Conservation (phyloP, 92 coral and sea anemone genomes). For the Zoanthus sansibaricus region DNA sequence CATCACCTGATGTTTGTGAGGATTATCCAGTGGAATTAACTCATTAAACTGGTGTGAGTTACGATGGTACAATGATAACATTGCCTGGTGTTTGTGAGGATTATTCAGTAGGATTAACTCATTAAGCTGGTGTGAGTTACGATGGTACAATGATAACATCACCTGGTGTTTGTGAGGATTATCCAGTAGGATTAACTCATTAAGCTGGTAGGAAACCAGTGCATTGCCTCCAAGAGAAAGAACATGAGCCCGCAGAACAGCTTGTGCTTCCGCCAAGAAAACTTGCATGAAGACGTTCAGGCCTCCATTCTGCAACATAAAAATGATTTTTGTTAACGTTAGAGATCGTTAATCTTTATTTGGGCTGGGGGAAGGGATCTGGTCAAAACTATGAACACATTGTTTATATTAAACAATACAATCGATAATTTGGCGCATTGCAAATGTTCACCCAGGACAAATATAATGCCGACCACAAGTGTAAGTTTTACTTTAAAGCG, state of each 20-base stretch:
- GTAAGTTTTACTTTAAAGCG: too few species aligned
- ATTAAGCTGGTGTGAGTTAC: constrained; percentile 64
- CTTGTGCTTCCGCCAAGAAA: constrained; percentile 97
- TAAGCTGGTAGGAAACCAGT: constrained; percentile 84
- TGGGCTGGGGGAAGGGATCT: too few species aligned
- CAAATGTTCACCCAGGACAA: too few species aligned
- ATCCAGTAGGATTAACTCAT: constrained; percentile 88
- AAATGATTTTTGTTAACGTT: not conserved
- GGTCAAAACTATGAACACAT: too few species aligned
- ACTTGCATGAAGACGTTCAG: constrained; percentile 95
- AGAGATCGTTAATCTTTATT: too few species aligned
- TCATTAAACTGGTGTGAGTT: constrained; percentile 90
- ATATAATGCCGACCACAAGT: too few species aligned
- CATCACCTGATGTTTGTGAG: constrained; percentile 95
- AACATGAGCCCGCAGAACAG: constrained; percentile 92
- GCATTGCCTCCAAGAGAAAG: constrained; percentile 96
- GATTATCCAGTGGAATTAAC: constrained; percentile 88
- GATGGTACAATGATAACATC: too few species aligned
- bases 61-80: too few species aligned
- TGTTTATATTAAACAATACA: too few species aligned
- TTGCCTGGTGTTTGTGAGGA: constrained; percentile 98
- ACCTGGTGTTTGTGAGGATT: constrained; percentile 99
- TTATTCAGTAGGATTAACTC: constrained; percentile 90
- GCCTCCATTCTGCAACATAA: constrained; percentile 87
- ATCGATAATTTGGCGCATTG: too few species aligned